phyloP scores from a whole-genome alignment of 2,888 invertebrate species.

The Perithous albicinctus region DNA sequence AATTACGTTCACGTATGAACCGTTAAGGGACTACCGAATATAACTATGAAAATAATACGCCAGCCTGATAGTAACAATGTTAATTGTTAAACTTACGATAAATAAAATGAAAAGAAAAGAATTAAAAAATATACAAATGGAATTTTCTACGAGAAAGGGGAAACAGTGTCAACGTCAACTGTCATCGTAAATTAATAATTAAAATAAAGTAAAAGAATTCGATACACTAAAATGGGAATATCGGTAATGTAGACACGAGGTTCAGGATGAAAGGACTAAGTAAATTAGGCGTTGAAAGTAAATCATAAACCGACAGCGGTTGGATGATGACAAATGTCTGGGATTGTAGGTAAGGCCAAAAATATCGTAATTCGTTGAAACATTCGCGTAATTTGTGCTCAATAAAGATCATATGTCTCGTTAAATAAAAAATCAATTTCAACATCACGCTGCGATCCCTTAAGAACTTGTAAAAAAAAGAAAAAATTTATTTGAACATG shows the following conservation, averaged over 20 bases:
- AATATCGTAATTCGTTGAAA: background rate
- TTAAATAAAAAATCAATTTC: background rate
- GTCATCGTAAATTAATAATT: background rate
- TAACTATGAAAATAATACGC: slow-evolving; percentile 64
- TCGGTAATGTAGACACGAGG: background rate
- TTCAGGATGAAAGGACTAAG: slow-evolving; percentile 7
- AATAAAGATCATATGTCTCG: background rate
- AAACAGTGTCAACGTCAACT: background rate
- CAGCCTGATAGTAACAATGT: slow-evolving; percentile 68
- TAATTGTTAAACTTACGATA: slow-evolving; percentile 31
- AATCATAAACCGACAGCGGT: slow-evolving; percentile 5
- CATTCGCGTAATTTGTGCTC: slow-evolving; percentile 8
- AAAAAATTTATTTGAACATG: background rate
- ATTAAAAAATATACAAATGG: slow-evolving; percentile 55
- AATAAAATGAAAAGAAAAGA: slow-evolving; percentile 66
- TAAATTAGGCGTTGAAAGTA: slow-evolving; percentile 24
- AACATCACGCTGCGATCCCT: slow-evolving; percentile 34
- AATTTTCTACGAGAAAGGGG: background rate
- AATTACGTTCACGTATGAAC: slow-evolving; percentile 76
- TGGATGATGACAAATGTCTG: slow-evolving; percentile 13
- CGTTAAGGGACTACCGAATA: slow-evolving; percentile 72
- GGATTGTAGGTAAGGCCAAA: slow-evolving; percentile 14
- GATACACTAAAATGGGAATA: background rate
- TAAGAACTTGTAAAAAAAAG: slow-evolving; percentile 5
- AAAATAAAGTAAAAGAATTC: background rate